A percentile compares a stretch with the other conserved stretches of the same genome.
Conservation (phyloP, 2,797 vertebrate species). For the Halcyon smyrnensis region DNA sequence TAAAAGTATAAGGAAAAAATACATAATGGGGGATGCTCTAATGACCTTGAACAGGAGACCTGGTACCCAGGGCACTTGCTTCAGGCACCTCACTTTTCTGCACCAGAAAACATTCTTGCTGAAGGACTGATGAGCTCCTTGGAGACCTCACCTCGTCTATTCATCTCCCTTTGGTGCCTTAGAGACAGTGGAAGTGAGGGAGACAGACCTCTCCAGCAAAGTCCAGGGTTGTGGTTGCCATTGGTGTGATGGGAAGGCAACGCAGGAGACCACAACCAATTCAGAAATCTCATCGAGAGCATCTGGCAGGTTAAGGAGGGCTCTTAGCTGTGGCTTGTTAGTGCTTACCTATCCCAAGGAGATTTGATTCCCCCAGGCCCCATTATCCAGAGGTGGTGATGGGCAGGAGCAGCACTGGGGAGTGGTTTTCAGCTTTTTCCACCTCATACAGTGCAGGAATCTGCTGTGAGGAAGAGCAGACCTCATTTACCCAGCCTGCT, state of each 20-base stretch:
- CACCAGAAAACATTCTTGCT: not conserved
- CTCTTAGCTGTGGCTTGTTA: not conserved
- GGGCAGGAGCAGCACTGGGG: rapidly evolving
- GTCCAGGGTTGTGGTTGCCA: not conserved
- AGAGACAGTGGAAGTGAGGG: not conserved
- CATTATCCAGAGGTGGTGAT: not conserved
- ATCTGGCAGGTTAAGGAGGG: not conserved
- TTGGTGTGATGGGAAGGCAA: not conserved
- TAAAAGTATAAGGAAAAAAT: not conserved
- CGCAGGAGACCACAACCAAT: not conserved
- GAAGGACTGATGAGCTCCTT: not conserved
- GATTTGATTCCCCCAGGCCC: not conserved
- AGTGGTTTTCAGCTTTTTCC: not conserved
- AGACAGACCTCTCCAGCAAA: not conserved
- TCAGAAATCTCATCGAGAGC: not conserved
- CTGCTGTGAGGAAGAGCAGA: not conserved
- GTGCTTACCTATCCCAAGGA: not conserved
- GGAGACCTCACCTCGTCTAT: not conserved
- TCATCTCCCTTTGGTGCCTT: not conserved
- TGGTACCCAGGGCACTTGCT: not conserved
- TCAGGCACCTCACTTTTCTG: not conserved
- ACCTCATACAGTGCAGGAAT: rapidly evolving
- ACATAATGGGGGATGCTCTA: not conserved
- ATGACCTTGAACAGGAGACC: not conserved
- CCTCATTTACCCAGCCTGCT: not conserved